phyloP scores from a whole-genome alignment of 2,797 vertebrate species.

The Aulostomus chinensis region DNA sequence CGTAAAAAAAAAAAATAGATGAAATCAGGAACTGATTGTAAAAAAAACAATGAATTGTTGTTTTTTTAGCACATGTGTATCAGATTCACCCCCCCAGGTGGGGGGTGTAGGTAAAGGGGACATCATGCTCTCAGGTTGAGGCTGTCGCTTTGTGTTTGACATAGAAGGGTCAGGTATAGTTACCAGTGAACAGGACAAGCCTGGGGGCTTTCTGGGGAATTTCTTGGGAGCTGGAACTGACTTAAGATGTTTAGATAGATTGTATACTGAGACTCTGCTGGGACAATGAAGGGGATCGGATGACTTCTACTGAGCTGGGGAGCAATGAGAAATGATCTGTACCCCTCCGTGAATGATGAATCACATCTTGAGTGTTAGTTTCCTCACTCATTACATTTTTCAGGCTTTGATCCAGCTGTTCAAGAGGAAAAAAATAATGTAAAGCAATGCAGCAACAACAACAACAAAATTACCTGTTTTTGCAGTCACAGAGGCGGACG shows the following conservation, averaged over 20 bases:
- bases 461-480: slow-evolving; percentile 87
- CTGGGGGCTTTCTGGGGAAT: slow-evolving; percentile 30
- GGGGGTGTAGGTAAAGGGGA: slow-evolving; percentile 16
- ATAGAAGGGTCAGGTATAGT: slow-evolving; percentile 44
- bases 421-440: no score
- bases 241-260: not conserved
- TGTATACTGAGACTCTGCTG: not conserved
- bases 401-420: no score
- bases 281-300: slow-evolving; percentile 48
- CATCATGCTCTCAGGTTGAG: slow-evolving; percentile 26
- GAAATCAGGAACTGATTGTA: no score
- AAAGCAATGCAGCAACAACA: no score
- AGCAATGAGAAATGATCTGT: slow-evolving; percentile 37
- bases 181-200: slow-evolving; percentile 30
- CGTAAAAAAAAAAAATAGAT: no score
- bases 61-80: slow-evolving; percentile 19
- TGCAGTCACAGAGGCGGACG: slow-evolving; percentile 80
- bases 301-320: slow-evolving; percentile 32
- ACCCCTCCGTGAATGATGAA: no score
- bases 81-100: slow-evolving; percentile 21
- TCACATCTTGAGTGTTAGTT: not conserved
- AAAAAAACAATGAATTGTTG: not conserved
- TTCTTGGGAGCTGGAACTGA: slow-evolving; percentile 3
- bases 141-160: slow-evolving; percentile 52
- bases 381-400: no score